phyloP scores from a whole-genome alignment of 2,797 vertebrate genomes.

The Chelmon rostratus region DNA sequence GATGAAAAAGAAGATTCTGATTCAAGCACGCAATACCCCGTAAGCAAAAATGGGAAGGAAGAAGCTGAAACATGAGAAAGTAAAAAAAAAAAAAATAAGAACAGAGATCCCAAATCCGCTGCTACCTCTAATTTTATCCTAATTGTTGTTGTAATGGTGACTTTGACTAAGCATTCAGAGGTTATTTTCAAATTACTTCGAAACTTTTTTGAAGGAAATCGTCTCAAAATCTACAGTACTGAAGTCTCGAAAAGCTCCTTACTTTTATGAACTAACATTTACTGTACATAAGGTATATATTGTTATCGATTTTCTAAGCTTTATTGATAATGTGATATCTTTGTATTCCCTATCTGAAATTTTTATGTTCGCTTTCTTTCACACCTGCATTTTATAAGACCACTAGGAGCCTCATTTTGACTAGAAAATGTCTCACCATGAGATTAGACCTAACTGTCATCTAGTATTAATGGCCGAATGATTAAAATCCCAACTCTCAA shows the following conservation, averaged over 20 bases:
- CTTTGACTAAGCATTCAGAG: slow-evolving; percentile 79
- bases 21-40: slow-evolving; percentile 81
- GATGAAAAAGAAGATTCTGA: slow-evolving; percentile 74
- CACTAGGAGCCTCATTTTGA: slow-evolving; percentile 72
- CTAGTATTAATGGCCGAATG: slow-evolving; percentile 5
- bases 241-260: slow-evolving; percentile 75
- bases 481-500: slow-evolving; percentile 48
- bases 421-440: slow-evolving; percentile 23
- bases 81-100: slow-evolving; percentile 44
- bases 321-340: slow-evolving; percentile 83
- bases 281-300: slow-evolving; percentile 84
- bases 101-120: slow-evolving; percentile 91
- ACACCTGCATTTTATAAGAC: slow-evolving; percentile 71
- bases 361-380: slow-evolving; percentile 60
- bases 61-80: slow-evolving; percentile 64
- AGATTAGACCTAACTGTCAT: slow-evolving; percentile 9
- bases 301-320: slow-evolving; percentile 87
- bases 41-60: slow-evolving; percentile 76
- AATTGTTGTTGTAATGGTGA: slow-evolving; percentile 79
- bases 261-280: slow-evolving; percentile 81
- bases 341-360: slow-evolving; percentile 79
- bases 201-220: slow-evolving; percentile 76
- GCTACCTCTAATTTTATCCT: slow-evolving; percentile 96
- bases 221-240: slow-evolving; percentile 79
- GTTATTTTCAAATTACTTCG: slow-evolving; percentile 86